Conservation (phyloP, 2,888 invertebrate species). For the Heliconius erato region DNA sequence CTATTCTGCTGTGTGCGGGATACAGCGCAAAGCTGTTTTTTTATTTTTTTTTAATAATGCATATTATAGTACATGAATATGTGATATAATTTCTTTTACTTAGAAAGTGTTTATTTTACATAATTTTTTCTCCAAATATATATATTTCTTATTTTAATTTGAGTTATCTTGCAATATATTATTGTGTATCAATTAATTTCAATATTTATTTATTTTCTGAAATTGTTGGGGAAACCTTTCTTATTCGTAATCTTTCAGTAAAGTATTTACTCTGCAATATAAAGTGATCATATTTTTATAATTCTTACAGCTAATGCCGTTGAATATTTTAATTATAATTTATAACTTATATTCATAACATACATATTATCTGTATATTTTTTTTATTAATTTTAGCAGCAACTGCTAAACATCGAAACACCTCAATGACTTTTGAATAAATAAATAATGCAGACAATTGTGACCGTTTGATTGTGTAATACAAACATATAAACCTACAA, state of each 20-base stretch:
- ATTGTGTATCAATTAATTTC: too few species aligned
- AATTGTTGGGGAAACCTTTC: background rate
- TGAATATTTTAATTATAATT: background rate
- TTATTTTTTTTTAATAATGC: background rate
- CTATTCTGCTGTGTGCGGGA: too few species aligned
- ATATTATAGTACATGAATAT: background rate
- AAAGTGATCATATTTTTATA: background rate
- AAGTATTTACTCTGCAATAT: background rate
- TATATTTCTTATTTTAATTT: too few species aligned
- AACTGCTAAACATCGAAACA: conserved; percentile 31
- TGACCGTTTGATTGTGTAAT: conserved; percentile 37
- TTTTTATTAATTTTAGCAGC: background rate
- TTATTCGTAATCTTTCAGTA: background rate
- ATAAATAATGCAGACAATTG: conserved; percentile 39
- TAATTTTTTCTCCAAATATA: too few species aligned
- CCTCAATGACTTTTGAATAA: conserved; percentile 41
- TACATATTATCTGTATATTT: background rate
- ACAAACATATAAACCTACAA: conserved; percentile 36
- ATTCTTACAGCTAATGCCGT: background rate
- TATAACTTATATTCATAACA: background rate
- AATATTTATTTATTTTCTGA: background rate
- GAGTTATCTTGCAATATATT: too few species aligned
- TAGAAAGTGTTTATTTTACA: too few species aligned
- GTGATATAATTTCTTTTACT: too few species aligned
- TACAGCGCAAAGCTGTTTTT: too few species aligned